Base-by-base conservation (phyloP, 2,113 vertebrate genomes). In the Nothocercus nigrocapillus region DNA sequence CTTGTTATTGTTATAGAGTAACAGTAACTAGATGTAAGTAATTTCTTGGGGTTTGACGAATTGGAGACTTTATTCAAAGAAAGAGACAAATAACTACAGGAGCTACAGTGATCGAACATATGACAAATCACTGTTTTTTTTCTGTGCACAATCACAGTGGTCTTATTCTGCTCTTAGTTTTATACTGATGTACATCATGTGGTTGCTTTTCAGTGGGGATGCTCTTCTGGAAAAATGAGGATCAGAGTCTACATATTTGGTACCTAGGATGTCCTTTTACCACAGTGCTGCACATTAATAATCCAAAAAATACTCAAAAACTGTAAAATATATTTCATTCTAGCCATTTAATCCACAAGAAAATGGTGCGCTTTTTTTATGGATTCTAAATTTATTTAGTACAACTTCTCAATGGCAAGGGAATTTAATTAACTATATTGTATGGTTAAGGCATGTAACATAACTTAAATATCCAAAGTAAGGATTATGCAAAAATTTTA, bases 281-380 rank as follows among this genome's bases (percentile, higher is more conserved):
- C 9, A 59, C 6, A 0, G 0, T 42, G 2, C 20, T 42, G 2
- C 20, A 62, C 34, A 80, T 66, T 73, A 89, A 42, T 62, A 82
- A 75, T 15, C 0, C 8, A 64, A 82, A 0, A 85, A 76, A 59
- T 18, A 8, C 18, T 88, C 76, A 82, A 19, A 77, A 88, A 90
- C 13, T n/a, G 13, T 64, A 66, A 80, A 91, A 73, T 38, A 44
- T 13, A 28, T 7, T 66, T 59, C 19, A 17, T 78, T 51, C 62
- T 5, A 40, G 25, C 2, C 81, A 28, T 21, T 20, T 70, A 44
- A 63, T 44, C 30, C 30, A 17, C 27, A 78, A 42, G 42, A 34
- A 85, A 32, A 82, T 75, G 70, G 74, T 44, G 20, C 7, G 36
- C 36, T 36, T 82, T 4, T 13, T 77, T 69, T 25, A 61, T 22